phyloP scores from a whole-genome alignment of 2,888 invertebrate genomes.

The Acleris holmiana region DNA sequence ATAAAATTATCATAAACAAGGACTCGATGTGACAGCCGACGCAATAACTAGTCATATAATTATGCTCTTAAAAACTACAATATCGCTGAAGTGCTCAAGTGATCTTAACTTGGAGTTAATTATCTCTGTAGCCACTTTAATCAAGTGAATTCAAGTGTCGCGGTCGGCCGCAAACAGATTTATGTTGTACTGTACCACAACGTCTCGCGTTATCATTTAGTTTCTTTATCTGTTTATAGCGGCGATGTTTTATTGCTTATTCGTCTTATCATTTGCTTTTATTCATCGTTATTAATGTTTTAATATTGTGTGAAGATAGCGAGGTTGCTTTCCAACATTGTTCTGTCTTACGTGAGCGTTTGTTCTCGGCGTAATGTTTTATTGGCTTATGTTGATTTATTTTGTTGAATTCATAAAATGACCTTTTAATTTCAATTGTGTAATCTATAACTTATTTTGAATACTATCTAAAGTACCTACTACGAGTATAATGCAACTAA shows the following conservation, averaged over 20 bases:
- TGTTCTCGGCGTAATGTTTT: slow-evolving; percentile 32
- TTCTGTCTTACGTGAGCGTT: slow-evolving; percentile 21
- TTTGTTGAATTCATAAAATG: too few species aligned
- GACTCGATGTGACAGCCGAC: slow-evolving; percentile 24
- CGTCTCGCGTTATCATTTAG: slow-evolving; percentile 30
- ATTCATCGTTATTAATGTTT: slow-evolving; percentile 37
- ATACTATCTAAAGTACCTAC: too few species aligned
- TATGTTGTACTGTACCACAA: slow-evolving; percentile 21
- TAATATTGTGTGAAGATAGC: slow-evolving; percentile 33
- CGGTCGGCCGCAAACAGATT: slow-evolving; percentile 24
- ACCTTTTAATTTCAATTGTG: too few species aligned
- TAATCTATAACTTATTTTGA: too few species aligned
- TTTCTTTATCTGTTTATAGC: slow-evolving; percentile 30
- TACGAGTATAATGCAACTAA: too few species aligned
- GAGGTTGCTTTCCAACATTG: slow-evolving; percentile 35
- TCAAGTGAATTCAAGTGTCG: slow-evolving; percentile 35
- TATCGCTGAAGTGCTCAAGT: slow-evolving; percentile 33
- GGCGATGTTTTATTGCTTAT: slow-evolving; percentile 30
- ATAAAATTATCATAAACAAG: slow-evolving; percentile 37
- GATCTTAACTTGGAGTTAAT: slow-evolving; percentile 36
- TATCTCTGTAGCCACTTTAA: slow-evolving; percentile 34
- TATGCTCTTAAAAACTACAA: slow-evolving; percentile 28
- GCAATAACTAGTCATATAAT: slow-evolving; percentile 34
- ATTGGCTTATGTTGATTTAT: slow-evolving; percentile 33
- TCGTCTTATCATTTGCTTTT: slow-evolving; percentile 33